Percentiles rank a stretch among this genome's conserved stretches.
Evolutionary conservation across 2,113 vertebrate species (phyloP).

Genomic region (Bombycilla garrulus): DNA sequence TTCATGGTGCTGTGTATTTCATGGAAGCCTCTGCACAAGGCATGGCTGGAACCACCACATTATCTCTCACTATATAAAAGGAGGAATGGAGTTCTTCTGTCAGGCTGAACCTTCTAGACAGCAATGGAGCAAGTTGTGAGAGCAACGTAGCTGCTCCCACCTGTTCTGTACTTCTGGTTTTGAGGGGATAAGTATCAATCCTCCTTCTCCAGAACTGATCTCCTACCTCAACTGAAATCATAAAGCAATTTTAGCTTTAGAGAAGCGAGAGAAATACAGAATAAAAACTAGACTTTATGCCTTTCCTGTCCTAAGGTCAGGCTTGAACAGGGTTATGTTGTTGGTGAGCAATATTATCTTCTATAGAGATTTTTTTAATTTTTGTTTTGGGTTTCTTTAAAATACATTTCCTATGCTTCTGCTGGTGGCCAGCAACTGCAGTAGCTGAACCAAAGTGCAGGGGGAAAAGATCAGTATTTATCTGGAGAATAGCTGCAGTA

Average conservation of each 20-base stretch:
- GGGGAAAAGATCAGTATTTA: not conserved
- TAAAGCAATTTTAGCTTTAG: not conserved
- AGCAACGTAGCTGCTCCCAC: not conserved
- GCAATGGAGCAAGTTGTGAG: fast-evolving
- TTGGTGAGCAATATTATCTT: not conserved
- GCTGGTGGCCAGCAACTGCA: not conserved
- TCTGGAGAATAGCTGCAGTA: not conserved
- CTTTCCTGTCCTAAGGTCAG: not conserved
- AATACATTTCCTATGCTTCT: not conserved
- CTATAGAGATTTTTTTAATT: not conserved
- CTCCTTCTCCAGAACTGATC: not conserved
- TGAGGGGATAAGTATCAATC: not conserved
- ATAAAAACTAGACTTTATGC: not conserved
- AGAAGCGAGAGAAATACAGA: not conserved
- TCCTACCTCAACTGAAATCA: not conserved
- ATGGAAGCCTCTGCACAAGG: not conserved
- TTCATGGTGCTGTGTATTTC: not conserved
- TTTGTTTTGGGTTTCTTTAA: fast-evolving
- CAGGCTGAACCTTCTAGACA: not conserved
- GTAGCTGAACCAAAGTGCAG: not conserved
- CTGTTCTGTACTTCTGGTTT: not conserved
- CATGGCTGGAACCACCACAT: fast-evolving
- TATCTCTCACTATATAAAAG: not conserved
- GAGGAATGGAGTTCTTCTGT: not conserved
- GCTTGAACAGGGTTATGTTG: not conserved